A percentile compares a stretch with the other conserved stretches of the same genome.
Evolutionary conservation across 2,113 vertebrate genomes (phyloP).

Genomic region (Willisornis vidua): DNA sequence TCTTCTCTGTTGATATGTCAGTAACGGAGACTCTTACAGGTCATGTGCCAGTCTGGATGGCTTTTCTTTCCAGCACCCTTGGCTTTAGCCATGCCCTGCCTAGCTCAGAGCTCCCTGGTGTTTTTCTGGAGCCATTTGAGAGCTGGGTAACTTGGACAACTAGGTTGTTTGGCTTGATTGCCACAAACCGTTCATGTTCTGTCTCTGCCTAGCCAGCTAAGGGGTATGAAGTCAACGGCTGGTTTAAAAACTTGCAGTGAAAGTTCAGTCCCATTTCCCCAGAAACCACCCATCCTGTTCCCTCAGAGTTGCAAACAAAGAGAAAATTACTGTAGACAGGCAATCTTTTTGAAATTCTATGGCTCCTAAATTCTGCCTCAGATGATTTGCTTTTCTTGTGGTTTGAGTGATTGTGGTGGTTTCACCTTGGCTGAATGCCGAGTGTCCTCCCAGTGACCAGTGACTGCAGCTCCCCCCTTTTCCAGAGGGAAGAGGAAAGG

Average conservation of each 20-base stretch:
- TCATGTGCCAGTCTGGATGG: accelerated
- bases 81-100: neutral
- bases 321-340: neutral
- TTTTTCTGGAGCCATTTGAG: neutral
- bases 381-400: neutral
- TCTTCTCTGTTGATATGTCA: neutral
- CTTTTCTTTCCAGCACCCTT: neutral
- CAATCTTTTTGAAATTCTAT: neutral
- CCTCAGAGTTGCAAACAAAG: neutral
- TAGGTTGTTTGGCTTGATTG: neutral
- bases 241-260: neutral
- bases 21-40: neutral
- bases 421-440: no score
- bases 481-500: no score
- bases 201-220: neutral
- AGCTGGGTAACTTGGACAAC: neutral
- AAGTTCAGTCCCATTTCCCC: neutral
- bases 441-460: no score
- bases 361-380: neutral
- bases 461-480: no score
- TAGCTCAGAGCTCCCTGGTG: neutral
- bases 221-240: neutral
- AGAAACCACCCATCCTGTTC: neutral
- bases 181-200: neutral
- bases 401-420: neutral